phyloP scores from a whole-genome alignment of 2,888 invertebrate species.

The Alentia gelatinosa region DNA sequence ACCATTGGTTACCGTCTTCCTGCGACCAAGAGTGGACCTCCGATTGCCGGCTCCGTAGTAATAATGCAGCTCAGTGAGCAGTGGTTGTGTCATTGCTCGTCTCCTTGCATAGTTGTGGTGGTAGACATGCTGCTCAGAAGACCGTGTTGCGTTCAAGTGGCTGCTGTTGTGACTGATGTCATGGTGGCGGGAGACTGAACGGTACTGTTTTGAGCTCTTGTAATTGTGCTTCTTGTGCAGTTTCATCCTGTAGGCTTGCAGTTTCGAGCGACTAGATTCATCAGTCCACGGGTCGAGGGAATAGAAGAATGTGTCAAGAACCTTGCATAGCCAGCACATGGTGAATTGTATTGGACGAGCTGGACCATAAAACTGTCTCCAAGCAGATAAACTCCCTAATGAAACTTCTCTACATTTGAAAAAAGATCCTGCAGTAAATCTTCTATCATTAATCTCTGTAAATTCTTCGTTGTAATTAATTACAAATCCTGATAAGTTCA shows the following conservation, averaged over 20 bases:
- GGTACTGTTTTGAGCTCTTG: neutral
- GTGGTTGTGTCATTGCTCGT: neutral
- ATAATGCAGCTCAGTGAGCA: neutral
- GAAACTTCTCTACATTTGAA: too few species aligned
- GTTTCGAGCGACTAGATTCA: neutral
- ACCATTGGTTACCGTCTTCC: neutral
- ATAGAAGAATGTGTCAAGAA: slow-evolving; percentile 38
- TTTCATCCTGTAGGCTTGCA: neutral
- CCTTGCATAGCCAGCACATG: slow-evolving; percentile 53
- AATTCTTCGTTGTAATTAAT: too few species aligned
- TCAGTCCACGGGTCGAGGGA: slow-evolving; percentile 26
- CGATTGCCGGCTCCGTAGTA: neutral
- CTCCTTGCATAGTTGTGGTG: neutral
- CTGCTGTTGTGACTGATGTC: neutral
- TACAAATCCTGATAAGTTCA: too few species aligned
- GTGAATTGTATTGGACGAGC: neutral
- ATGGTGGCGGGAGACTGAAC: neutral
- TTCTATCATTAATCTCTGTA: too few species aligned
- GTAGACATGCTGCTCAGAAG: neutral
- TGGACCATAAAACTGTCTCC: too few species aligned
- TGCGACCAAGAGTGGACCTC: neutral
- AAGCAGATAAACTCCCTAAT: too few species aligned
- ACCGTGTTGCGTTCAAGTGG: neutral
- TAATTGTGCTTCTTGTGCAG: slow-evolving; percentile 35
- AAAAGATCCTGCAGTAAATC: too few species aligned